These are phyloP conservation scores for Carlito syrichta DNA, from an alignment of 2,113 vertebrate genomes.

Conservation along the genomic window DNA sequence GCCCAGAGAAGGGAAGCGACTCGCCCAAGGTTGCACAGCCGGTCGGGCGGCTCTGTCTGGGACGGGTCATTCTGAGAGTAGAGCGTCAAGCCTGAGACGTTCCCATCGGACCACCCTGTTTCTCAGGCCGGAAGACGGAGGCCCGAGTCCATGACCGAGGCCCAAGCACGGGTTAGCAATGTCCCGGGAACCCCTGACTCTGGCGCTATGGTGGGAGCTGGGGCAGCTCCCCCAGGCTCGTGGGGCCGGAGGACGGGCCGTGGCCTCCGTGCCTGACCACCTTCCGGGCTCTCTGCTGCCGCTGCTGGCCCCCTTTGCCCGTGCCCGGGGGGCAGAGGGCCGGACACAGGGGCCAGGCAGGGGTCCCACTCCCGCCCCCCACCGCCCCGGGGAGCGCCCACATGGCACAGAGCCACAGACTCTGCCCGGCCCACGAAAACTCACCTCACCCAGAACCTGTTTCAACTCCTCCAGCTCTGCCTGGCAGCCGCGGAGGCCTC, in stretches of 20 bases:
- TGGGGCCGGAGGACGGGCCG: neutral
- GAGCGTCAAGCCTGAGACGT: neutral
- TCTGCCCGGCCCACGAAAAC: slow-evolving; percentile 87
- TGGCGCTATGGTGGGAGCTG: fast-evolving
- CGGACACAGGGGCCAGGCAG: neutral
- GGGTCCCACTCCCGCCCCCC: slow-evolving; percentile 42
- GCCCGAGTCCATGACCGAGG: neutral
- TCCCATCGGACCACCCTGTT: neutral
- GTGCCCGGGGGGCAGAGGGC: neutral
- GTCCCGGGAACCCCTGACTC: neutral
- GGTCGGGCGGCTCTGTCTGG: neutral
- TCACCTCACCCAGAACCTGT: slow-evolving; percentile 90
- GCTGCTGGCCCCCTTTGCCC: no score
- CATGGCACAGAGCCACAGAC: slow-evolving; percentile 82
- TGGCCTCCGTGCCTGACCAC: neutral
- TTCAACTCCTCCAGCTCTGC: slow-evolving; percentile 86
- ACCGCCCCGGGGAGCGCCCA: slow-evolving; percentile 3
- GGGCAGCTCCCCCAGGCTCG: neutral
- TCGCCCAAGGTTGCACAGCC: neutral
- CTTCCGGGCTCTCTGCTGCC: no score
- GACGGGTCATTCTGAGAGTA: neutral
- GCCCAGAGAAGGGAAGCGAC: neutral
- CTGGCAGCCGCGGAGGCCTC: slow-evolving; percentile 83
- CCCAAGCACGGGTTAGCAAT: neutral
- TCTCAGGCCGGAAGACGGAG: neutral